phyloP scores from a whole-genome alignment of 1,140 invertebrate genomes.

The Aphaenogaster ashmeadi region DNA sequence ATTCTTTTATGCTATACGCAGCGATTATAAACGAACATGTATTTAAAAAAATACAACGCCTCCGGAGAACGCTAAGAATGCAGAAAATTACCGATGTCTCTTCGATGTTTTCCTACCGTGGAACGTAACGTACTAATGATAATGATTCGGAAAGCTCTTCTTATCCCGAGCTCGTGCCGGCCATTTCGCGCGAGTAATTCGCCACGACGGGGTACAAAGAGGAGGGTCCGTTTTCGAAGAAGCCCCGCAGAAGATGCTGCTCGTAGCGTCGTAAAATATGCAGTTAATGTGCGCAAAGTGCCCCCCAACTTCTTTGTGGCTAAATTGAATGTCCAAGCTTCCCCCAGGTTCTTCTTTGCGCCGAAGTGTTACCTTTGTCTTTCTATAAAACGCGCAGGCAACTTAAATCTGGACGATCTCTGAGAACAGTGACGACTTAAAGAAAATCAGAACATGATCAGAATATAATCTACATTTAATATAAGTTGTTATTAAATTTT shows the following conservation, averaged over 20 bases:
- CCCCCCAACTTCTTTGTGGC: slow-evolving; percentile 43
- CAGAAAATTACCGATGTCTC: slow-evolving; percentile 53
- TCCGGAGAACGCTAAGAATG: slow-evolving; percentile 34
- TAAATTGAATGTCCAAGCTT: slow-evolving; percentile 15
- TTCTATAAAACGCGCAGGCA: not conserved
- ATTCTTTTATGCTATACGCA: not conserved
- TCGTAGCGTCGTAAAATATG: slow-evolving; percentile 65
- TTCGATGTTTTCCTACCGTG: slow-evolving; percentile 49
- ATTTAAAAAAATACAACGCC: not conserved
- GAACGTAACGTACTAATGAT: slow-evolving; percentile 62
- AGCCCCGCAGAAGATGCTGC: slow-evolving; percentile 36
- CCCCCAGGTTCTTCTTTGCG: not conserved
- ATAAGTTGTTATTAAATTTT: not conserved
- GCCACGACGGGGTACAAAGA: slow-evolving; percentile 1
- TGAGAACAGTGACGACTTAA: not conserved
- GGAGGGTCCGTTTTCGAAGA: slow-evolving; percentile 53
- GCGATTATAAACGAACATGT: not conserved
- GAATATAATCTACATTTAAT: not conserved
- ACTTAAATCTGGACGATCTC: slow-evolving; percentile 20
- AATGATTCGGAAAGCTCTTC: slow-evolving; percentile 62
- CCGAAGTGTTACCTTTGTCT: not conserved
- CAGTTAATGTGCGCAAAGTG: slow-evolving; percentile 55
- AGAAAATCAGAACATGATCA: not conserved
- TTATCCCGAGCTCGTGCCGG: slow-evolving; percentile 66
- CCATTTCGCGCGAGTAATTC: slow-evolving; percentile 58